Evolutionary conservation across 2,888 invertebrate species (phyloP).

Genomic region (Oxyscelio sp.): DNA sequence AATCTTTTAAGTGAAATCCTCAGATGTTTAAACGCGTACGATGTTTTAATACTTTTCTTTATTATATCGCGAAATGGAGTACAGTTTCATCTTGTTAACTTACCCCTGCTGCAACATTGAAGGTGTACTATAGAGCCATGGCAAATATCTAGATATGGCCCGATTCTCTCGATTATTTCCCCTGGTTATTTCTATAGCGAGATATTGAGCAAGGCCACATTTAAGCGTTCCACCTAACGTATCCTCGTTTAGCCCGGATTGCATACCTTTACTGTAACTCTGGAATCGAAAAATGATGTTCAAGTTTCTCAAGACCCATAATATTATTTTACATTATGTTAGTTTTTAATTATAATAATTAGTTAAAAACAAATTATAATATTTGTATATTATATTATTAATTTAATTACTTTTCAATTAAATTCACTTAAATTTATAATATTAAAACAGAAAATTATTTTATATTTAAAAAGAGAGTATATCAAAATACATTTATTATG

Average conservation of each 20-base stretch:
- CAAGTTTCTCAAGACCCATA: background rate
- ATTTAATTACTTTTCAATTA: too few species aligned
- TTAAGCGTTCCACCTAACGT: constrained; percentile 98
- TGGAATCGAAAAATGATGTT: constrained; percentile 81
- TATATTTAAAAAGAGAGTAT: too few species aligned
- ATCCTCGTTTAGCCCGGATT: constrained; percentile 96
- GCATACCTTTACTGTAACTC: constrained; percentile 92
- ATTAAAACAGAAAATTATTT: too few species aligned
- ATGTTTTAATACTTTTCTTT: constrained; percentile 4
- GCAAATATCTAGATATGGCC: constrained; percentile 94
- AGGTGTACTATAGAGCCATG: constrained; percentile 96
- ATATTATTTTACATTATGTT: too few species aligned
- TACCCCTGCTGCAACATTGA: constrained; percentile 95
- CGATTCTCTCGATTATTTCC: constrained; percentile 95
- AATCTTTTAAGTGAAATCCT: background rate
- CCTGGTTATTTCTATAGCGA: constrained; percentile 97
- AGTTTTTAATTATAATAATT: too few species aligned
- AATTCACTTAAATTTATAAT: too few species aligned
- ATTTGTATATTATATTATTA: too few species aligned
- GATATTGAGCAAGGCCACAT: constrained; percentile 97
- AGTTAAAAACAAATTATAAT: too few species aligned
- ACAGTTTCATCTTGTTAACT: constrained; percentile 65
- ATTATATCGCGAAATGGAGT: constrained; percentile 1
- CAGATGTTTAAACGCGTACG: background rate
- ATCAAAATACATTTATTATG: too few species aligned